phyloP scores from a whole-genome alignment of 2,888 invertebrate species.

The Catocala sponsa region DNA sequence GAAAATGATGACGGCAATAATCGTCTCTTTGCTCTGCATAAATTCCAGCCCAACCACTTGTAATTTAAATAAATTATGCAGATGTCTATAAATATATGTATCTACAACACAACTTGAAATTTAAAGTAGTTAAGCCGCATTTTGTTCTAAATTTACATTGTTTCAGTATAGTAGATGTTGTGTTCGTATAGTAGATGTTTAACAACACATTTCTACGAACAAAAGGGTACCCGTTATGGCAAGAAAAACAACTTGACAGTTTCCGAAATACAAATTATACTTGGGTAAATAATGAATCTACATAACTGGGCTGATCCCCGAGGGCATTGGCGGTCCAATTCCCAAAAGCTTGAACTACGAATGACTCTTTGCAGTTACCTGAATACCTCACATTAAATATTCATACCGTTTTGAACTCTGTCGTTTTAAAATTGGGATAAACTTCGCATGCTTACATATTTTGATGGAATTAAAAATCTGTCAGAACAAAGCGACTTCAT shows the following conservation, averaged over 20 bases:
- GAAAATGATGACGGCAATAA: too few relatives aligned
- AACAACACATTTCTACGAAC: slow-evolving; percentile 13
- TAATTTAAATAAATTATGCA: too few relatives aligned
- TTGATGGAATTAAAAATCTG: too few relatives aligned
- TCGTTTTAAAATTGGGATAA: slow-evolving; percentile 6
- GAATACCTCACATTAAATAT: slow-evolving; percentile 6
- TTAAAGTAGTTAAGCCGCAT: too few relatives aligned
- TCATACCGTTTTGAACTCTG: slow-evolving; percentile 4
- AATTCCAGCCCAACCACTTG: too few relatives aligned
- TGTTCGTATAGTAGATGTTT: neutral
- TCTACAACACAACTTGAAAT: too few relatives aligned
- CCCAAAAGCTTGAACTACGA: slow-evolving; percentile 13
- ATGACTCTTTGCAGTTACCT: slow-evolving; percentile 10
- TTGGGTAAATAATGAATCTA: slow-evolving; percentile 42
- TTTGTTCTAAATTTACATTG: too few relatives aligned
- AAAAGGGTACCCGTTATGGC: slow-evolving; percentile 18
- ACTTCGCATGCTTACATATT: too few relatives aligned
- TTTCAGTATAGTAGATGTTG: neutral
- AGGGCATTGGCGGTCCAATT: slow-evolving; percentile 17
- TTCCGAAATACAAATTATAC: slow-evolving; percentile 24
- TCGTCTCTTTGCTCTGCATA: too few relatives aligned
- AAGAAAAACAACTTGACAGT: slow-evolving; percentile 29
- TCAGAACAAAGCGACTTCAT: too few relatives aligned
- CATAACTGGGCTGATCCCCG: slow-evolving; percentile 37
- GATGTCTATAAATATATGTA: too few relatives aligned